Percentiles rank a stretch among this genome's conserved stretches.
Conservation (phyloP, 2,797 vertebrate genomes). For the Pyrocephalus nanus region DNA sequence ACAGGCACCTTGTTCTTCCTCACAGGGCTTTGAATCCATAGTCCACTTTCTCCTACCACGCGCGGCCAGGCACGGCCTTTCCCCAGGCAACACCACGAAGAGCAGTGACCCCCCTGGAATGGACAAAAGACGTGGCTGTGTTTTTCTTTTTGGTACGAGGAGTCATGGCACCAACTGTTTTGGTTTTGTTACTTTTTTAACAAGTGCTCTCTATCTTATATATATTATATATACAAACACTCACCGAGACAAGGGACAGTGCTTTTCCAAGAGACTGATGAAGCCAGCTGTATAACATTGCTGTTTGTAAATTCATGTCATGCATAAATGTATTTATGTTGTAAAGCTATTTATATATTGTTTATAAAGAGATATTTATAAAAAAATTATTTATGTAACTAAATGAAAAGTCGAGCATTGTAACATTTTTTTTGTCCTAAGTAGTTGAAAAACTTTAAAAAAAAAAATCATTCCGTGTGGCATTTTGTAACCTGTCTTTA, state of each 20-base stretch:
- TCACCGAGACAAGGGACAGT: slow-evolving; percentile 80
- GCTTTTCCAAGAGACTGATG: slow-evolving; percentile 84
- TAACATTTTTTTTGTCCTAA: slow-evolving; percentile 90
- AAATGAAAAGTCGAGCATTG: slow-evolving; percentile 94
- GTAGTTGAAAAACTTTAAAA: slow-evolving; percentile 85
- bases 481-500: slow-evolving; percentile 76
- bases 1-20: slow-evolving; percentile 41
- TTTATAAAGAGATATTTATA: slow-evolving; percentile 99
- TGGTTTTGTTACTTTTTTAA: slow-evolving; percentile 68
- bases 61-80: slow-evolving; percentile 37
- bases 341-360: slow-evolving; percentile 99
- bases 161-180: slow-evolving; percentile 83
- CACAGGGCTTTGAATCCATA: slow-evolving; percentile 48
- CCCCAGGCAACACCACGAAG: slow-evolving; percentile 56
- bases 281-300: slow-evolving; percentile 89
- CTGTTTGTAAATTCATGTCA: slow-evolving; percentile 97
- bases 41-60: not conserved
- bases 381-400: slow-evolving; percentile 99
- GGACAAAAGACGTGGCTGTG: slow-evolving; percentile 65
- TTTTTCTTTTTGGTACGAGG: slow-evolving; percentile 83
- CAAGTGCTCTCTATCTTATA: slow-evolving; percentile 73
- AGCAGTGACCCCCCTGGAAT: slow-evolving; percentile 31
- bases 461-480: slow-evolving; percentile 66
- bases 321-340: slow-evolving; percentile 99
- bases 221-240: slow-evolving; percentile 82